Base-by-base conservation (phyloP, 2,797 vertebrate genomes). In the Takifugu ocellatus region DNA sequence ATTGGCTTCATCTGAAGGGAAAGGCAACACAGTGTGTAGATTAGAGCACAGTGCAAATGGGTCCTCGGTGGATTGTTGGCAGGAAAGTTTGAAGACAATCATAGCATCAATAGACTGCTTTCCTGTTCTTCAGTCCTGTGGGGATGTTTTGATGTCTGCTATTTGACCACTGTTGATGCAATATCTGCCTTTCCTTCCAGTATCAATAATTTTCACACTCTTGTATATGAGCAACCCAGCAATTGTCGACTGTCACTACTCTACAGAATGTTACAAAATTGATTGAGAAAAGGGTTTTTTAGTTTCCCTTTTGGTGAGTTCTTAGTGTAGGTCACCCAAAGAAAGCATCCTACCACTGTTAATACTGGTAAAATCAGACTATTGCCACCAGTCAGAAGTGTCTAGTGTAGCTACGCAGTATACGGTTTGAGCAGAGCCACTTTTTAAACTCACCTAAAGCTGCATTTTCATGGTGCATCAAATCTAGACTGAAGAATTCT, bases 381-480 rank as follows among this genome's bases (percentile, higher is more conserved):
- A 33, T 27, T 24, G 27, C 9, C 15, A 49, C 7, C 42, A 31
- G 43, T 6, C 9, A 6, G 0, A 26, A 12, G 9, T 25, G 27
- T 50, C 42, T 33, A 21, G 17, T 46, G 2, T 21, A 51, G 33
- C 21, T 50, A 0, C 8, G 31, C 16, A n/a, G 12, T 53, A 21
- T 12, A 36, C 39, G 39, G 16, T 59, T 24, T 50, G 46, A 54
- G 15, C 1, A 3, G 14, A 27, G 8, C 42, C 16, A 14, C 17
- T 31, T 44, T 59, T 50, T 42, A 25, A 16, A 53, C 6, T 47
- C 82, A 90, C 87, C 84, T 84, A 77, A 56, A 16, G 63, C 25
- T 39, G 74, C 29, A 24, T 66, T 53, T 63, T 50, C 55, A 6
- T 55, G 51, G 48, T 3, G 1, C 64, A 54, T 59, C 51, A 33